Evolutionary conservation across 2,797 vertebrate species (phyloP).

Genomic region (Acestrorhynchus altus): DNA sequence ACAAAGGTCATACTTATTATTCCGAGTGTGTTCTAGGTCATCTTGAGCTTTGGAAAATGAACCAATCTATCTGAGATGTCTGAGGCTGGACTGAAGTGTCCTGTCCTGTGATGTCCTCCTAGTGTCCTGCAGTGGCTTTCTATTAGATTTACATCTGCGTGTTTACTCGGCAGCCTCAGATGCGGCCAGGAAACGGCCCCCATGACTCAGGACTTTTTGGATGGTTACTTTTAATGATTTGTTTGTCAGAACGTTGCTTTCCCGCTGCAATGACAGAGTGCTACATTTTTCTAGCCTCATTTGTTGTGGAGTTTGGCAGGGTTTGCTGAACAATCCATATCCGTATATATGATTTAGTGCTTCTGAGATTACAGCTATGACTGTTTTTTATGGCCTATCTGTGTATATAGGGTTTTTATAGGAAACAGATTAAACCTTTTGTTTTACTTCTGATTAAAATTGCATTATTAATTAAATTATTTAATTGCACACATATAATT

Average conservation of each 20-base stretch:
- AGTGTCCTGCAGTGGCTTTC: slow-evolving; percentile 34
- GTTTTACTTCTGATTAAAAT: neutral
- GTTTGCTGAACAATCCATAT: neutral
- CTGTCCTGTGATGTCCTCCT: neutral
- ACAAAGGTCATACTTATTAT: neutral
- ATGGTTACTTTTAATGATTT: slow-evolving; percentile 56
- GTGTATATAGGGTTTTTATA: neutral
- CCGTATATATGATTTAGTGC: neutral
- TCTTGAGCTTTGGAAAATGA: neutral
- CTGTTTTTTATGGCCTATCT: neutral
- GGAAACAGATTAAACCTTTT: neutral
- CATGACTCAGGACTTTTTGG: slow-evolving; percentile 54
- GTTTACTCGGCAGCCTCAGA: slow-evolving; percentile 38
- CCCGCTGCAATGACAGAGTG: neutral
- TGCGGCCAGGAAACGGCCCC: slow-evolving; percentile 42
- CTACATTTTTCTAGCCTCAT: neutral
- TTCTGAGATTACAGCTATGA: neutral
- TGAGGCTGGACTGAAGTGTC: neutral
- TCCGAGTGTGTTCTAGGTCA: neutral
- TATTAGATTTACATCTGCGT: slow-evolving; percentile 44
- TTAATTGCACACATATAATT: too few species aligned
- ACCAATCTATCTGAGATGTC: slow-evolving; percentile 5
- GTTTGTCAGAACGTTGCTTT: slow-evolving; percentile 57
- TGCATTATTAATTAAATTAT: too few species aligned
- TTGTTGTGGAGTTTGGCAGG: neutral